A percentile compares a stretch with the other conserved stretches of the same genome.
Evolutionary conservation across 2,113 vertebrate genomes (phyloP).

Genomic region (Atractosteus spatula): DNA sequence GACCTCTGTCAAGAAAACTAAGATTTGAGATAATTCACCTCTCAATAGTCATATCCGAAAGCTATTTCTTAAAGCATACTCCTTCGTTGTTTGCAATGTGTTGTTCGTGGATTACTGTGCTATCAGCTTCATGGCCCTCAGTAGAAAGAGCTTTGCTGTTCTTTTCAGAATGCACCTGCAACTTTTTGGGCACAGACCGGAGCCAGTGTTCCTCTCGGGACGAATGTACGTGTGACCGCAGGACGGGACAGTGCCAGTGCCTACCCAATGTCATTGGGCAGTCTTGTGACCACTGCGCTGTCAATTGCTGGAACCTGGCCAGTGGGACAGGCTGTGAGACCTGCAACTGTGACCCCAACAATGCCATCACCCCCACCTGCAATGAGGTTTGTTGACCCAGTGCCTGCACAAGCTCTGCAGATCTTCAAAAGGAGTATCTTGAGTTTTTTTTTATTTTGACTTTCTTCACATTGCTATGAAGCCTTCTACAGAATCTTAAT

Average conservation of each 20-base stretch:
- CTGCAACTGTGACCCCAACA: constrained; percentile 81
- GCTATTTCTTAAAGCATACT: too few species aligned
- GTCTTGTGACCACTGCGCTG: constrained; percentile 84
- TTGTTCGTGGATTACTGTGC: not conserved
- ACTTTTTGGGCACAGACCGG: constrained; percentile 76
- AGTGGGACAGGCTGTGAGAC: constrained; percentile 78
- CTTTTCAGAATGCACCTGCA: constrained; percentile 84
- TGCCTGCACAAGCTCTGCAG: not conserved
- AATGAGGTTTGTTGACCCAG: constrained; percentile 75
- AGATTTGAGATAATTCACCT: too few species aligned
- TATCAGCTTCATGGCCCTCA: not conserved
- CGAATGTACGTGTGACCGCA: constrained; percentile 78
- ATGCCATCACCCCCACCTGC: constrained; percentile 75
- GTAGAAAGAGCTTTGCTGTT: not conserved
- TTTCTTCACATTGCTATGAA: too few species aligned
- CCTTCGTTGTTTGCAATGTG: not conserved
- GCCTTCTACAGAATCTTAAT: too few species aligned
- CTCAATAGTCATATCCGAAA: too few species aligned
- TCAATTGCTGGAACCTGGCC: constrained; percentile 90
- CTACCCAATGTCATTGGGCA: constrained; percentile 80
- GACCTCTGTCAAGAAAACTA: too few species aligned
- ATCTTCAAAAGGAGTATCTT: too few species aligned
- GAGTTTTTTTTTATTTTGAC: too few species aligned
- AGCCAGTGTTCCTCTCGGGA: constrained; percentile 76
- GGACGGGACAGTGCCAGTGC: constrained; percentile 86